These are phyloP conservation scores for Ailurus styani DNA, from an alignment of 2,113 vertebrate species.

Conservation along the genomic window DNA sequence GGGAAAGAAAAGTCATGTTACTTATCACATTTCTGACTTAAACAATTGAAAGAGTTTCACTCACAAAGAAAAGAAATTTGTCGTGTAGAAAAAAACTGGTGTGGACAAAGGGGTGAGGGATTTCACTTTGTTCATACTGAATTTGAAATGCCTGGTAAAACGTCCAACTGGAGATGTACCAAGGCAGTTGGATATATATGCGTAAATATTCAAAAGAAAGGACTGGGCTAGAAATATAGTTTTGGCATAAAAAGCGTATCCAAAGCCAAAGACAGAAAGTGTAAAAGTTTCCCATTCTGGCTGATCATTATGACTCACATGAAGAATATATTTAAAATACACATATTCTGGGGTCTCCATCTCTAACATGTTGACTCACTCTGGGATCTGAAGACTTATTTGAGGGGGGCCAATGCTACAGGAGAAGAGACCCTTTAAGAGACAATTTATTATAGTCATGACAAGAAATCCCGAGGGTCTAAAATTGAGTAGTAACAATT, in stretches of 20 bases:
- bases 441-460: not conserved
- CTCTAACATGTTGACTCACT: not conserved
- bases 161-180: not conserved
- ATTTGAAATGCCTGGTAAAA: not conserved
- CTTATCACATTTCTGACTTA: not conserved
- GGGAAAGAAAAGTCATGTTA: not conserved
- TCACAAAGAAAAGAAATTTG: not conserved
- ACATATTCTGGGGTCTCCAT: not conserved
- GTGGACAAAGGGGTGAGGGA: not conserved
- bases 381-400: not conserved
- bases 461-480: not conserved
- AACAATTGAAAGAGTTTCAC: not conserved
- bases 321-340: not conserved
- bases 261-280: not conserved
- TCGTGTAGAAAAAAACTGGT: not conserved
- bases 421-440: not conserved
- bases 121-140: not conserved
- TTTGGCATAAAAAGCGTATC: not conserved
- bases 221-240: not conserved
- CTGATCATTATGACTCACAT: not conserved
- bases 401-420: not conserved
- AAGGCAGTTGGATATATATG: not conserved
- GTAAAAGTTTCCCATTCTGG: not conserved
- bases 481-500: not conserved
- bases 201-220: not conserved